Evolutionary conservation across 2,113 vertebrate genomes (phyloP), one percentile per base, ranked within the genome.

Genomic region (Calidris pugnax): DNA sequence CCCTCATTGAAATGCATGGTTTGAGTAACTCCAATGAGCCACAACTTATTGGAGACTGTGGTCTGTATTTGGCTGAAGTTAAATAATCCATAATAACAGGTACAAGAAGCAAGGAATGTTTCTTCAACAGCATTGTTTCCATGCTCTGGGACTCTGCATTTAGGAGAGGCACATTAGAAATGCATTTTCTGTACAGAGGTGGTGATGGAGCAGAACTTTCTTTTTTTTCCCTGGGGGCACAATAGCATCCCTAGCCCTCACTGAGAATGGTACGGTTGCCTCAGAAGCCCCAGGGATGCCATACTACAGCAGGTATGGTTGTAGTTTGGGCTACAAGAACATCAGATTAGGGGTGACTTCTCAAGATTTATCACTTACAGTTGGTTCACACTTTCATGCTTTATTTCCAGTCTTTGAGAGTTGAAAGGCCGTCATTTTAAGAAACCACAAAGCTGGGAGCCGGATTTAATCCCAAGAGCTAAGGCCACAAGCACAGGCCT

Each of bases 191-290:
- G 13, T 55, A 33, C 26, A 28, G 56, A 35, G 27, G 7, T 67
- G 24, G 12, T 33, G 64, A 22, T 77, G 64, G 15, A 63, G 33
- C 39, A 39, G 43, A 83, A 30, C 56, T 85, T n/a, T 9, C 2
- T 39, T 48, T 66, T 19, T 18, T n/a, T 63, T 43, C 47, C n/a
- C 33, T 35, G 39, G 62, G 72, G 43, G 7, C 32, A 20, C 16
- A 13, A 1, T 7, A 11, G 17, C 2, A 0, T 10, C 14, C 10
- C 3, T 37, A 0, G 12, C 20, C 22, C 30, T 56, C 14, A 2
- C 57, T 39, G 27, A 19, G 47, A 35, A 20, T 5, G 37, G 15
- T 41, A 17, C 16, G 37, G 10, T 18, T 47, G 32, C 23, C n/a
- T 48, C 73, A 67, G 60, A 22, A 75, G 19, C 22, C 22, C 26